Base-by-base conservation (phyloP, 2,888 invertebrate species). In the Aphidoletes aphidimyza region DNA sequence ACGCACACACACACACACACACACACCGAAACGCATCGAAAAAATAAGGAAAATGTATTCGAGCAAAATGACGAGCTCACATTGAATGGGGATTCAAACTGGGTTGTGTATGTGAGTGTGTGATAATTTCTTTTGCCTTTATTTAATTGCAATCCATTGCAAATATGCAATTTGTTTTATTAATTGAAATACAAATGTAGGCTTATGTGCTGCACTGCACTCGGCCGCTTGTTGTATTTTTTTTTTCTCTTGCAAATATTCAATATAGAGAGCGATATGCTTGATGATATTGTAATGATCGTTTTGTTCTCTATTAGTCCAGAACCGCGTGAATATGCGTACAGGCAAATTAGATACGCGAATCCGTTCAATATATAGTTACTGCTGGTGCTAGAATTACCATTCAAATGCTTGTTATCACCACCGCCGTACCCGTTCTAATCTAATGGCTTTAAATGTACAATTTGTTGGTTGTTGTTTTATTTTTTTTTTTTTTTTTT, bases 131-230 rank as follows among this genome's bases (percentile, higher is more conserved):
- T 69, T 69, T 69, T 14, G 69, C 69, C 54, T 54, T 69, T 69
- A 69, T 69, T 69, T 69, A 69, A 69, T 69, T 69, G 69, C 69
- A 69, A 69, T 69, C 30, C n/a, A 30, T 34, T 69, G 69, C 34
- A 69, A 69, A 69, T 69, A 69, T 69, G 69, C 30, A 69, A 69
- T 69, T 69, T 69, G 69, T 69, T 69, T 69, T 69, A 69, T 69
- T 69, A 69, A 69, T 69, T 69, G 69, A 69, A 69, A 69, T 17
- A 69, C 69, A 69, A 69, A 69, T 69, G 69, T 69, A 30, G 69
- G 26, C 14, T 69, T 69, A 0, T 69, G 1, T 69, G n/a, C n/a
- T n/a, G n/a, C n/a, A n/a, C n/a, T n/a, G n/a, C n/a, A n/a, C n/a
- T n/a, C n/a, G n/a, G n/a, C n/a, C n/a, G n/a, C n/a, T n/a, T n/a